Percentiles rank a stretch among this genome's conserved stretches.
These are phyloP conservation scores for Xestoiulus laeticollis DNA, from an alignment of 2,888 invertebrate genomes.

Conservation along the genomic window DNA sequence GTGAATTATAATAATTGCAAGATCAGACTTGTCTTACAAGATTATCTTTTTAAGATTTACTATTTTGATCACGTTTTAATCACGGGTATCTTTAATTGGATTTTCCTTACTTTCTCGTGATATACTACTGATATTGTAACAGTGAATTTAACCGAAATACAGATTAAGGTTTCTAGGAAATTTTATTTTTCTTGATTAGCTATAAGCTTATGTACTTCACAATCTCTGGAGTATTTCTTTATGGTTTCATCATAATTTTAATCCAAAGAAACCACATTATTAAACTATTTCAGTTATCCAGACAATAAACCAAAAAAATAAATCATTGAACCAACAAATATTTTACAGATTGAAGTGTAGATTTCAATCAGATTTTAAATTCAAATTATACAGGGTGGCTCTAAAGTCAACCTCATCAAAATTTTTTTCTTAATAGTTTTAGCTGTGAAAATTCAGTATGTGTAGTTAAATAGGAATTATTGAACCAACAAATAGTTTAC, in stretches of 20 bases:
- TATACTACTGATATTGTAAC: no score
- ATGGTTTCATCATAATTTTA: background rate
- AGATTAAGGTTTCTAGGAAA: background rate
- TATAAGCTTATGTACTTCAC: background rate
- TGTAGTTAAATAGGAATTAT: no score
- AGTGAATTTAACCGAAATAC: no score
- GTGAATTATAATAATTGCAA: slow-evolving; percentile 15
- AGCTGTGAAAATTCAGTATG: no score
- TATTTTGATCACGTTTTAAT: background rate
- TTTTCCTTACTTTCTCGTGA: background rate
- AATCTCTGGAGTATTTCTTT: background rate
- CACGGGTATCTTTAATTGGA: background rate
- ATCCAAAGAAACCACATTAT: background rate
- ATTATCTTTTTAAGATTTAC: background rate
- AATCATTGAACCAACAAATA: no score
- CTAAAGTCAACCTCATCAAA: no score
- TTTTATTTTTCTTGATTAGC: background rate
- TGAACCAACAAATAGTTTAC: no score
- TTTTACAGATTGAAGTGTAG: no score
- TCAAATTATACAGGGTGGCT: no score
- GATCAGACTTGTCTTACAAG: background rate
- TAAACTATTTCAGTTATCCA: background rate
- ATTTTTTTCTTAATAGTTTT: no score
- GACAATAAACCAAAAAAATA: background rate
- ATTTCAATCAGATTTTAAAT: no score